A percentile compares a stretch with the other conserved stretches of the same genome.
phyloP scores from a whole-genome alignment of 2,888 invertebrate genomes.

The Yponomeuta plumbellus region DNA sequence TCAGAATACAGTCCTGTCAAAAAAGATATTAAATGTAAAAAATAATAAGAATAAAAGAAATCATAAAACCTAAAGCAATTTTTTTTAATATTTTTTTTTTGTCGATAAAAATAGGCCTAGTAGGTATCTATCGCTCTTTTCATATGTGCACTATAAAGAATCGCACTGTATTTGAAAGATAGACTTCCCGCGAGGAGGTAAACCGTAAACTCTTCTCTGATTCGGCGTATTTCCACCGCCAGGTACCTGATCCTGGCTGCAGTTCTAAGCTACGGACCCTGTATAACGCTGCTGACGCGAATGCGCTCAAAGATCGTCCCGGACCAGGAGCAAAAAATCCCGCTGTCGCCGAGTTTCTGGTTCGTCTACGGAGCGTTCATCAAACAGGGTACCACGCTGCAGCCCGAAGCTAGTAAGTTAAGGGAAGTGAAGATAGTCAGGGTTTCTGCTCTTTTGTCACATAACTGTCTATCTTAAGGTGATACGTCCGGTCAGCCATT shows the following conservation, averaged over 20 bases:
- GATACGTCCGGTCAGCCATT: too few relatives aligned
- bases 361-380: constrained; percentile 91
- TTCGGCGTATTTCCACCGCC: not conserved
- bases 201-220: not conserved
- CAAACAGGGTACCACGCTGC: constrained; percentile 89
- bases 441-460: too few relatives aligned
- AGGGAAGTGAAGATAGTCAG: not conserved
- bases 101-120: too few relatives aligned
- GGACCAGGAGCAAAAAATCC: constrained; percentile 76
- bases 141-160: too few relatives aligned
- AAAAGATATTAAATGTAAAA: too few relatives aligned
- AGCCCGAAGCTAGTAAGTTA: constrained; percentile 86
- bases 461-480: too few relatives aligned
- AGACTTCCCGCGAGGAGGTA: not conserved
- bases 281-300: constrained; percentile 83
- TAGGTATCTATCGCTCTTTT: too few relatives aligned
- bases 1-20: too few relatives aligned
- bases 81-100: too few relatives aligned
- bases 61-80: too few relatives aligned
- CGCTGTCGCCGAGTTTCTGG: constrained; percentile 86
- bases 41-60: too few relatives aligned
- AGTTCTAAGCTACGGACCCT: constrained; percentile 84
- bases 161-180: too few relatives aligned
- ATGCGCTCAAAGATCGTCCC: constrained; percentile 79
- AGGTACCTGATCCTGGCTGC: constrained; percentile 83